Conservation (phyloP, 2,888 invertebrate species). For the Coenonympha arcania region DNA sequence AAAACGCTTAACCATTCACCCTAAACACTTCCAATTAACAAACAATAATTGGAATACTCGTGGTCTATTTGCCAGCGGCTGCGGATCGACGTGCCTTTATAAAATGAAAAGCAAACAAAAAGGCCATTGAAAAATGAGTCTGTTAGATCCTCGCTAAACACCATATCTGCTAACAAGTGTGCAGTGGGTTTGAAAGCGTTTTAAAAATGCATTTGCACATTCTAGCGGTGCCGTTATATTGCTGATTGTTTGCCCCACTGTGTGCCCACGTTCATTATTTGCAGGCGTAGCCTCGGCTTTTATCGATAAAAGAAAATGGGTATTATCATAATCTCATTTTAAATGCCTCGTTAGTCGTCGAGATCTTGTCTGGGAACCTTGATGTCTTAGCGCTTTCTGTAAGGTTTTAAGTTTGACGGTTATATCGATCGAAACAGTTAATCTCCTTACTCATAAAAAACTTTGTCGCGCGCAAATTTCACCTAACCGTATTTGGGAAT, state of each 20-base stretch:
- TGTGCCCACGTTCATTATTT: slow-evolving; percentile 10
- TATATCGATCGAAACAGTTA: too few species aligned
- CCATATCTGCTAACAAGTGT: slow-evolving; percentile 11
- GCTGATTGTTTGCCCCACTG: slow-evolving; percentile 1
- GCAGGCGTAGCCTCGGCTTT: slow-evolving; percentile 6
- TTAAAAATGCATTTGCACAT: slow-evolving; percentile 11
- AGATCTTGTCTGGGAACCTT: too few species aligned
- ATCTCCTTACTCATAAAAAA: too few species aligned
- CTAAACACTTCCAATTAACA: too few species aligned
- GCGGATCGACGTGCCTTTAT: not conserved
- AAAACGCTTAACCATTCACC: too few species aligned
- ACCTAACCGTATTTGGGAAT: too few species aligned
- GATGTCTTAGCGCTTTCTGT: too few species aligned
- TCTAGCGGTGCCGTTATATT: slow-evolving; percentile 2
- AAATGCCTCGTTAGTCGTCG: not conserved
- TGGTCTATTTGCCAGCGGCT: not conserved
- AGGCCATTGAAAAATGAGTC: not conserved
- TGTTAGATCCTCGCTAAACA: slow-evolving; percentile 2
- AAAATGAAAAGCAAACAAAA: not conserved
- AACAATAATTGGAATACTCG: too few species aligned
- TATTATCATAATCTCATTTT: not conserved
- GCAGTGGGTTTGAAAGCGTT: slow-evolving; percentile 6
- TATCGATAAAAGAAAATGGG: slow-evolving; percentile 3
- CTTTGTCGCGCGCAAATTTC: too few species aligned
- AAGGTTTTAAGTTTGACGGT: too few species aligned